phyloP scores from a whole-genome alignment of 2,888 invertebrate species.

The Harmothoe impar region DNA sequence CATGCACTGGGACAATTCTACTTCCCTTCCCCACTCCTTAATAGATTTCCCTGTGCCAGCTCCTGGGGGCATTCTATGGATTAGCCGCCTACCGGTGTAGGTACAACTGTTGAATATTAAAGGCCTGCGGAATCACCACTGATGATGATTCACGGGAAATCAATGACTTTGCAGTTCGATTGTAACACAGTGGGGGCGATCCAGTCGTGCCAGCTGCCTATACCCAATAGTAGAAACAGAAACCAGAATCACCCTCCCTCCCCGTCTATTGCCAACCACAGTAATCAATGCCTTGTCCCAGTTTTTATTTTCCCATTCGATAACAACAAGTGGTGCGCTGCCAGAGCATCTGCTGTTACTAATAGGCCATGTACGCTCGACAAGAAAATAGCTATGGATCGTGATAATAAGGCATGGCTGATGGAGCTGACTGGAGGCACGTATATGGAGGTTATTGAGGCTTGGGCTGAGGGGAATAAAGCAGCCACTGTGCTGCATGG shows the following conservation, averaged over 20 bases:
- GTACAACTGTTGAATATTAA: constrained; percentile 42
- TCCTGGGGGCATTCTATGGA: constrained; percentile 28
- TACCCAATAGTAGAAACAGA: constrained; percentile 25
- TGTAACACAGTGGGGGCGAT: background rate
- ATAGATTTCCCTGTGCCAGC: constrained; percentile 16
- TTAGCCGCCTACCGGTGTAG: no score
- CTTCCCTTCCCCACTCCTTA: background rate
- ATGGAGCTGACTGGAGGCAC: background rate
- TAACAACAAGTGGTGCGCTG: constrained; percentile 61
- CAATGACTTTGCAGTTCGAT: constrained; percentile 17
- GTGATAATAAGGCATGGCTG: background rate
- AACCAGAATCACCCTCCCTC: background rate
- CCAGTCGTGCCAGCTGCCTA: constrained; percentile 19
- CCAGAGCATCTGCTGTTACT: constrained; percentile 37
- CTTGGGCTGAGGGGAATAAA: constrained; percentile 18
- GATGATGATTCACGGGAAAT: background rate
- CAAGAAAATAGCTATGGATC: constrained; percentile 52
- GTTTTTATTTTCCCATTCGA: constrained; percentile 52
- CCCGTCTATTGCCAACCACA: background rate
- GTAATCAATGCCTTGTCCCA: constrained; percentile 59
- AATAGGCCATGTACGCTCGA: constrained; percentile 28
- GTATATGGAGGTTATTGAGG: background rate
- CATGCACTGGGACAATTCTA: background rate
- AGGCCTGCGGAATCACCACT: constrained; percentile 28
- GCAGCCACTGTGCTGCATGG: background rate